These are phyloP conservation scores for Platyrinchus mystaceus DNA, from an alignment of 2,797 vertebrate genomes.

Conservation along the genomic window DNA sequence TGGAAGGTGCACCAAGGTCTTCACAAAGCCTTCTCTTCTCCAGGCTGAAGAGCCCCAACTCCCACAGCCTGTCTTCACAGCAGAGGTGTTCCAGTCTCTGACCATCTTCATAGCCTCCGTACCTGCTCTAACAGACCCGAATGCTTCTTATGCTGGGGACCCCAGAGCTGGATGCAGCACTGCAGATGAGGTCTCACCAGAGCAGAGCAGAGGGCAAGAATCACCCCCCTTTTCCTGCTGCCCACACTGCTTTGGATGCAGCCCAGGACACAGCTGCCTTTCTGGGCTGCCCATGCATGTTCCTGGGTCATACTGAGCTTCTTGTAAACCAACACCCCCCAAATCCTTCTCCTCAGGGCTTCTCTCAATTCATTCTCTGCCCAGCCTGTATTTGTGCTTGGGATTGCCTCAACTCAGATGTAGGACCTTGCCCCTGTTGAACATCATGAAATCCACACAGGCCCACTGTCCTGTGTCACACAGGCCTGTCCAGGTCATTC, in stretches of 20 bases:
- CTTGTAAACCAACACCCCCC: neutral
- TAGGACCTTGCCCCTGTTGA: neutral
- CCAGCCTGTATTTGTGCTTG: neutral
- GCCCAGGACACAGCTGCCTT: neutral
- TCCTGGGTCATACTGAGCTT: neutral
- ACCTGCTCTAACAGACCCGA: neutral
- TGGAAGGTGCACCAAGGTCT: neutral
- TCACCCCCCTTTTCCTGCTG: neutral
- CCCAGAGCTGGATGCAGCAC: neutral
- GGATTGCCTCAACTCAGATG: neutral
- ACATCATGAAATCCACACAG: neutral
- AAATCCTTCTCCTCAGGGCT: neutral
- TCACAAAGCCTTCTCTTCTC: neutral
- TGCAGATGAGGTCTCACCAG: neutral
- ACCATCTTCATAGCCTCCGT: neutral
- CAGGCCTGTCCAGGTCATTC: neutral
- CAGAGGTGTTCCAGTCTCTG: neutral
- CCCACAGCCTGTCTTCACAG: neutral
- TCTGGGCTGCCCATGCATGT: neutral
- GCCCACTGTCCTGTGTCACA: too few relatives aligned
- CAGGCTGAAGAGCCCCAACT: neutral
- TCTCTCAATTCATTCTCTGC: neutral
- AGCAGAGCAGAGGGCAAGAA: neutral
- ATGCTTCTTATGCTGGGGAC: neutral
- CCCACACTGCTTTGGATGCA: neutral